Conservation (phyloP, 35 echinoderm and acorn worm genomes). For the Ophioderma brevispina region DNA sequence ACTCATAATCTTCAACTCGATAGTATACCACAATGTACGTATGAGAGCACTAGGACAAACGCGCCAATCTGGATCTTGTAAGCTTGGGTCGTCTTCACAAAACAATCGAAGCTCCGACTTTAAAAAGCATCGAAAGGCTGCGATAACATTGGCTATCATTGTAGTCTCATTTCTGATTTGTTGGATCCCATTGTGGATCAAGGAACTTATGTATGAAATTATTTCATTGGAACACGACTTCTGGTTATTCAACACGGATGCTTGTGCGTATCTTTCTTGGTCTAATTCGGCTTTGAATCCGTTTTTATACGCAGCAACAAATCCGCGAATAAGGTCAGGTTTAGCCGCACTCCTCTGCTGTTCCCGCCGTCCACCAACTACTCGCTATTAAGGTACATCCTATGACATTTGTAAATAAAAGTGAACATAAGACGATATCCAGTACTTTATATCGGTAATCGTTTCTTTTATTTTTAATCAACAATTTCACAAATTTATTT, state of each 20-base stretch:
- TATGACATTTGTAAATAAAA: no score
- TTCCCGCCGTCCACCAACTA: not conserved
- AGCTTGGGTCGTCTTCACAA: not conserved
- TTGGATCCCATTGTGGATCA: constrained; percentile 42
- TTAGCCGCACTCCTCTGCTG: not conserved
- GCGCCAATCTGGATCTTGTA: not conserved
- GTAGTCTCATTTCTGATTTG: constrained; percentile 35
- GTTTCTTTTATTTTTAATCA: no score
- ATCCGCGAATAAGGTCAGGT: constrained; percentile 25
- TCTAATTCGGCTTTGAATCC: constrained; percentile 49
- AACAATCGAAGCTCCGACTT: not conserved
- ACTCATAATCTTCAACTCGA: constrained; percentile 18
- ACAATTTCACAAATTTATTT: no score
- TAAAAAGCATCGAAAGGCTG: constrained; percentile 42
- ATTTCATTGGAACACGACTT: not conserved
- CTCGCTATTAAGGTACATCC: no score
- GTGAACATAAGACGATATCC: no score
- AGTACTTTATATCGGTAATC: no score
- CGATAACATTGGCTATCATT: constrained; percentile 24
- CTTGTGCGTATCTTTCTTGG: constrained; percentile 27
- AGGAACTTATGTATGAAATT: not conserved
- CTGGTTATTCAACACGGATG: not conserved
- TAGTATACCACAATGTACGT: constrained; percentile 39
- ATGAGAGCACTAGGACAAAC: constrained; percentile 8
- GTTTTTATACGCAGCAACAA: constrained; percentile 15